Percentiles rank a stretch among this genome's conserved stretches.
These are phyloP conservation scores for Herpetotheres cachinnans DNA, from an alignment of 2,113 vertebrate genomes.

Conservation along the genomic window DNA sequence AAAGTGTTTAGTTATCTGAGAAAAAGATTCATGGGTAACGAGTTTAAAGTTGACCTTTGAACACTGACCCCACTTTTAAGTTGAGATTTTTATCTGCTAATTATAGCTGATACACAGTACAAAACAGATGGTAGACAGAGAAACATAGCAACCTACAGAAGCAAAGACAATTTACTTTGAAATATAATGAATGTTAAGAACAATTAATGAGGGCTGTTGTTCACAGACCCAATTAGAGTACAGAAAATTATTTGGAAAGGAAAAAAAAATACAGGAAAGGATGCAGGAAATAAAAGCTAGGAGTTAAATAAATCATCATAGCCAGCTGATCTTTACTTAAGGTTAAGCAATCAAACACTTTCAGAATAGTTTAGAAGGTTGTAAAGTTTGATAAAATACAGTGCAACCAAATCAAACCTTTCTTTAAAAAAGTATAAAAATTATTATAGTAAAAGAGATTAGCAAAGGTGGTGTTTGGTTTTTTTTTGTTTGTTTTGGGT, in stretches of 20 bases:
- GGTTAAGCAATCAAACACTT: not conserved
- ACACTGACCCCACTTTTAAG: not conserved
- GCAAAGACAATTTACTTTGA: not conserved
- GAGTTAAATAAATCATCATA: not conserved
- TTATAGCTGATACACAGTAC: not conserved
- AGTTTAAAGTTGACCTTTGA: not conserved
- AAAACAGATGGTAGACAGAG: not conserved
- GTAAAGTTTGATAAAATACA: not conserved
- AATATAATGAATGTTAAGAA: not conserved
- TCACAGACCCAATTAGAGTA: not conserved
- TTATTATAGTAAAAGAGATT: not conserved
- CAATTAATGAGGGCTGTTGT: not conserved
- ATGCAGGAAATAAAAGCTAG: not conserved
- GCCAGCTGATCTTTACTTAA: not conserved
- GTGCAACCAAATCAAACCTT: not conserved
- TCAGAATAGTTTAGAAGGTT: not conserved
- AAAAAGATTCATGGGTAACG: not conserved
- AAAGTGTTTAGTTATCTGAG: not conserved
- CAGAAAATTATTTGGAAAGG: not conserved
- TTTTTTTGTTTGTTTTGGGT: not conserved
- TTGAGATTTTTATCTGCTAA: not conserved
- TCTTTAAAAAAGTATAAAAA: not conserved
- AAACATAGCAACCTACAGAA: not conserved
- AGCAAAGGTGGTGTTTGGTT: fast-evolving
- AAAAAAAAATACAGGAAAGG: not conserved